Evolutionary conservation across 2,797 vertebrate genomes (phyloP).

Genomic region (Acanthopagrus latus): DNA sequence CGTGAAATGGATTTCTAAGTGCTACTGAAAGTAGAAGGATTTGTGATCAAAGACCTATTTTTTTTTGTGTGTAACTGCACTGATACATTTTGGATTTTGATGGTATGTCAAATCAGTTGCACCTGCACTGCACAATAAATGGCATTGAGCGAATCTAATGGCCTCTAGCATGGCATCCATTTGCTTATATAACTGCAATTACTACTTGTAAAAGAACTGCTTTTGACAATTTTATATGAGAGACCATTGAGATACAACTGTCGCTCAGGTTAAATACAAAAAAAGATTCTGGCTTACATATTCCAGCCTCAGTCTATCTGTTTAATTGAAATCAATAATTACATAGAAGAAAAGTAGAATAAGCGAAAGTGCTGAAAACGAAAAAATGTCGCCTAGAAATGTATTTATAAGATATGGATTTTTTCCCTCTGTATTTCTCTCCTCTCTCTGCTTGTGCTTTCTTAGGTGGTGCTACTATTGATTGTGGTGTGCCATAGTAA

Average conservation of each 20-base stretch:
- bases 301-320: slow-evolving; percentile 66
- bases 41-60: slow-evolving; percentile 50
- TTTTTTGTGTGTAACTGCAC: slow-evolving; percentile 11
- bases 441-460: slow-evolving; percentile 58
- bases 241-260: slow-evolving; percentile 32
- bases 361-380: slow-evolving; percentile 71
- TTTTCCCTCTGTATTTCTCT: slow-evolving; percentile 61
- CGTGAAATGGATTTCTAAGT: slow-evolving; percentile 63
- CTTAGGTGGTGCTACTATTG: slow-evolving; percentile 80
- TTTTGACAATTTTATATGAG: slow-evolving; percentile 15
- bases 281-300: slow-evolving; percentile 49
- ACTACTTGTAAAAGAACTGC: slow-evolving; percentile 37
- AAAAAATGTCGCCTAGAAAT: slow-evolving; percentile 78
- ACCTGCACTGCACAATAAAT: slow-evolving; percentile 22
- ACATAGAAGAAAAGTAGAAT: slow-evolving; percentile 70
- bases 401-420: slow-evolving; percentile 89
- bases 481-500: slow-evolving; percentile 84
- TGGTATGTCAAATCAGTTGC: slow-evolving; percentile 23
- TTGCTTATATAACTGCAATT: slow-evolving; percentile 21
- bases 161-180: slow-evolving; percentile 1
- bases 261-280: slow-evolving; percentile 49
- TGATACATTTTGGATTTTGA: slow-evolving; percentile 36
- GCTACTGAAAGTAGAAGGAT: slow-evolving; percentile 48
- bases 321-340: slow-evolving; percentile 89
- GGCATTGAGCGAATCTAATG: slow-evolving; percentile 10